Percentiles rank a stretch among this genome's conserved stretches.
These are phyloP conservation scores for Sinocyclocheilus maitianheensis DNA, from an alignment of 2,113 vertebrate genomes.

Conservation along the genomic window DNA sequence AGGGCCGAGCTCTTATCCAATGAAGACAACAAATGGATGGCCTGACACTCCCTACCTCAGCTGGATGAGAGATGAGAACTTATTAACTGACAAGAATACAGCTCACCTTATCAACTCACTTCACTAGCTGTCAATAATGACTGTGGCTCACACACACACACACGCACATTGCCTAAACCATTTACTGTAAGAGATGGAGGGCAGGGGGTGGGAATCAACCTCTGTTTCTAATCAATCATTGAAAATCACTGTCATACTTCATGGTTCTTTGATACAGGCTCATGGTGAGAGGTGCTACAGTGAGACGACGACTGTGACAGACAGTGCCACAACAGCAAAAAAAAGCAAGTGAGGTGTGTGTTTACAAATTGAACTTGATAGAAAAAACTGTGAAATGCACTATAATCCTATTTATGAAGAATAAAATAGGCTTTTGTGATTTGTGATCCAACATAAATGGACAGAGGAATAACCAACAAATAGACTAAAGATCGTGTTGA, in stretches of 20 bases:
- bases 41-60: slow-evolving; percentile 64
- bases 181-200: slow-evolving; percentile 12
- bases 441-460: not conserved
- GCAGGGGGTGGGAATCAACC: slow-evolving; percentile 57
- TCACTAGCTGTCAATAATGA: slow-evolving; percentile 66
- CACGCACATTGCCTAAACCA: not conserved
- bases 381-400: not conserved
- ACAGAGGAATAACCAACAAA: not conserved
- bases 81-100: slow-evolving; percentile 47
- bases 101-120: slow-evolving; percentile 55
- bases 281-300: slow-evolving; percentile 55
- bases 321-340: slow-evolving; percentile 32
- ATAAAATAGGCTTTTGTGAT: not conserved
- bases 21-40: slow-evolving; percentile 73
- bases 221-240: slow-evolving; percentile 94
- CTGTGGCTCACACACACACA: not conserved
- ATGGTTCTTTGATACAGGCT: slow-evolving; percentile 89
- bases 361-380: not conserved
- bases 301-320: slow-evolving; percentile 58
- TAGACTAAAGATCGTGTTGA: slow-evolving; percentile 48
- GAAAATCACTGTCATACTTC: slow-evolving; percentile 88
- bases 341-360: not conserved
- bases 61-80: slow-evolving; percentile 10
- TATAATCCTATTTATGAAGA: not conserved
- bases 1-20: slow-evolving; percentile 69